Evolutionary conservation across 2,113 vertebrate genomes (phyloP).

Genomic region (Machaerirhynchus nigripectus): DNA sequence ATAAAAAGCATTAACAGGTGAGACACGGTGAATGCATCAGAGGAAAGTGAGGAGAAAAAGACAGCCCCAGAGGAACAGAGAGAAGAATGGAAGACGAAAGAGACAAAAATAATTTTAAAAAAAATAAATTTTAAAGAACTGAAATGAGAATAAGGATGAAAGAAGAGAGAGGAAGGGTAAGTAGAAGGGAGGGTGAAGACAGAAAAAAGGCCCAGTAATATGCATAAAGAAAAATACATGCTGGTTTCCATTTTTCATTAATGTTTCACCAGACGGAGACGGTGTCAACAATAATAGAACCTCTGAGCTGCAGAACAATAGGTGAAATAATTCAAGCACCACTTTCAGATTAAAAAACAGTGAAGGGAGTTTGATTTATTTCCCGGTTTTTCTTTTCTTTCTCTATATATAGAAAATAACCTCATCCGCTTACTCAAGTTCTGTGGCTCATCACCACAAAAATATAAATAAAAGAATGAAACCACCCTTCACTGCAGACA

Average conservation of each 20-base stretch:
- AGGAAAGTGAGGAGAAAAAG: background rate
- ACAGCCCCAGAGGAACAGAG: background rate
- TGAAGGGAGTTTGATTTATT: background rate
- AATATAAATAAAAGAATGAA: constrained; percentile 46
- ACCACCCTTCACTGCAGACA: background rate
- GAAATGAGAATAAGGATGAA: background rate
- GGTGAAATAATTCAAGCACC: constrained; percentile 9
- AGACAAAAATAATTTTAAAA: background rate
- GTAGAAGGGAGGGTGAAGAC: background rate
- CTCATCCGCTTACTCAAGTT: constrained; percentile 5
- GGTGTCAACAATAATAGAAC: background rate
- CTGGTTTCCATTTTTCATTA: background rate
- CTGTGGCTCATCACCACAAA: constrained; percentile 20
- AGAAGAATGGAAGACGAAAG: background rate
- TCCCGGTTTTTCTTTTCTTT: background rate
- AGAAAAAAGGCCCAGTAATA: background rate
- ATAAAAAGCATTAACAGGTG: background rate
- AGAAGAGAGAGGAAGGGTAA: background rate
- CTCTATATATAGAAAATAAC: constrained; percentile 26
- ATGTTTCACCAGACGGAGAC: background rate
- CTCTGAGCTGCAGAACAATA: background rate
- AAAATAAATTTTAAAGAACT: background rate
- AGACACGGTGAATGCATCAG: background rate
- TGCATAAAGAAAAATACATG: background rate
- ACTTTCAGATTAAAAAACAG: constrained; percentile 25